Base-by-base conservation (phyloP, 2,888 invertebrate species). In the Deroplatys truncata region DNA sequence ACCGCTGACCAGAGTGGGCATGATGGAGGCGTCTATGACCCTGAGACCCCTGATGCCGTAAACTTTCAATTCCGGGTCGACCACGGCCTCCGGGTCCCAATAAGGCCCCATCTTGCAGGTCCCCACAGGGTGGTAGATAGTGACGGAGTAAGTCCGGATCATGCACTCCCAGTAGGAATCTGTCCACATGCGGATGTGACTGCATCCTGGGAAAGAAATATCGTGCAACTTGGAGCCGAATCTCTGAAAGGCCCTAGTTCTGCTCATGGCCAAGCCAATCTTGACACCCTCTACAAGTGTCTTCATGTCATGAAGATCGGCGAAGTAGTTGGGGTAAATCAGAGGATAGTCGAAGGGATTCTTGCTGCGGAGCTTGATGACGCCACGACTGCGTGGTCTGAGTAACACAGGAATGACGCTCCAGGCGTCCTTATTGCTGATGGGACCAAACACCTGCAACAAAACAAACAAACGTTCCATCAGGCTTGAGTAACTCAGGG, bases 241-340 rank as follows among this genome's bases (percentile, higher is more conserved):
- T 89, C 91, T 90, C 89, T 92, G 91, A 91, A 93, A 93, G 16
- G 98, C 96, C 86, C 95, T 94, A 0, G 98, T 98, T 91, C 96
- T 95, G 13, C 97, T 97, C n/a, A 98, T 93, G 0, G 97, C 96
- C 0, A 98, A 95, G 0, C 95, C 97, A 29, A 98, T 96, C 93
- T 98, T 98, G 0, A 97, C 97, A 0, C 98, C 98, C 93, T 98
- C 98, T 0, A 98, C 94, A 84, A 98, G 93, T 0, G 96, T 96
- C 91, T 96, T 96, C 91, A 97, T 94, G 92, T 99, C 99, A 91
- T 95, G 94, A 29, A 97, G 96, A 89, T 98, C 97, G 28, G 95
- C 93, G 92, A 99, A 96, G 92, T 99, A 99, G 93, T 99, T 99
- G 0, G 99, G 98, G 92, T 98, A 97, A 89, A 99, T 98, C 90